phyloP scores from a whole-genome alignment of 2,797 vertebrate species.

The Lycodopsis pacificus region DNA sequence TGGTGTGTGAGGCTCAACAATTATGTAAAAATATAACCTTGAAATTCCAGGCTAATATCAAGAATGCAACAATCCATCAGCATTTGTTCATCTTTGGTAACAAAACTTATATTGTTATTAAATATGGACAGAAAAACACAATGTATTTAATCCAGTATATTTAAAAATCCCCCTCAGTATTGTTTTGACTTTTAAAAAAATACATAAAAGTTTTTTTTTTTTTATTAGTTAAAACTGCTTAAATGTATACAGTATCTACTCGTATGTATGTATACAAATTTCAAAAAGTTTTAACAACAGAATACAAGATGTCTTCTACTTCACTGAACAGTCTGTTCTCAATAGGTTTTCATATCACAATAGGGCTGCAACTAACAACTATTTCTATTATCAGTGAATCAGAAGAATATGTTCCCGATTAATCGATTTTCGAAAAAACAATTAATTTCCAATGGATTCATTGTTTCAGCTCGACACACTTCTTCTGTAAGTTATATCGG shows the following conservation, averaged over 20 bases:
- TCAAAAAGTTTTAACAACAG: background rate
- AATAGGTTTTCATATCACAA: background rate
- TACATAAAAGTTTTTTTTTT: too few species aligned
- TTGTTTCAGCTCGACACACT: background rate
- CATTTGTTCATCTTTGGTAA: background rate
- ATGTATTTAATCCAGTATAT: background rate
- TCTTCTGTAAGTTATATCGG: background rate
- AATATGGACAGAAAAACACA: background rate
- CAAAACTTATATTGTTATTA: background rate
- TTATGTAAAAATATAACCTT: constrained; percentile 5
- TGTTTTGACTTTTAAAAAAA: background rate
- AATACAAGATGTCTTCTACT: background rate
- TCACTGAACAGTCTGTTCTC: too few species aligned
- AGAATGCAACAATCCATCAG: background rate
- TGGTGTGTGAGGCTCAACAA: background rate
- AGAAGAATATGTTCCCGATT: background rate
- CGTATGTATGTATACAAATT: background rate
- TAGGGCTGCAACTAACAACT: background rate
- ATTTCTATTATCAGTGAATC: background rate
- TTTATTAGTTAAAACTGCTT: too few species aligned
- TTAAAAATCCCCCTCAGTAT: background rate
- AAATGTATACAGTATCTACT: too few species aligned
- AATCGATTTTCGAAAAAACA: background rate
- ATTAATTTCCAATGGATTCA: background rate
- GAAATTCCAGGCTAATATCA: background rate